Evolutionary conservation across 2,797 vertebrate species (phyloP).

Genomic region (Coreius guichenoti): DNA sequence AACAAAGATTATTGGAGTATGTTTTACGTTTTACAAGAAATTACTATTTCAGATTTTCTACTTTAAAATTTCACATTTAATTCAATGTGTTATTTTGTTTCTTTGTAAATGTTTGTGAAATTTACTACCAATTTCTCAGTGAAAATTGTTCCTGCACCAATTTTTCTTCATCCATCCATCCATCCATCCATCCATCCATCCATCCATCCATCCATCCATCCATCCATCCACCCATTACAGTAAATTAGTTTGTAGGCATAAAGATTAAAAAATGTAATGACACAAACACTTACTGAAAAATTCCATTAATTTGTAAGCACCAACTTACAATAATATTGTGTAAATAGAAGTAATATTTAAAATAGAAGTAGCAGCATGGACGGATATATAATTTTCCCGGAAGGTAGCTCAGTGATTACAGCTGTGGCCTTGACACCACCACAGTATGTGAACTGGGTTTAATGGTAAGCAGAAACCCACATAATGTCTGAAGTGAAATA

Average conservation of each 20-base stretch:
- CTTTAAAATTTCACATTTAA: too few relatives aligned
- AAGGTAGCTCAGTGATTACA: neutral
- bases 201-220: too few relatives aligned
- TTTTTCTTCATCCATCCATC: too few relatives aligned
- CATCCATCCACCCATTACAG: too few relatives aligned
- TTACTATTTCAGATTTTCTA: too few relatives aligned
- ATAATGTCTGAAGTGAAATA: neutral
- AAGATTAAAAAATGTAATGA: neutral
- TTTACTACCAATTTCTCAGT: neutral
- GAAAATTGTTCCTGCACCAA: neutral
- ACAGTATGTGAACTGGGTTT: neutral
- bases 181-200: neutral
- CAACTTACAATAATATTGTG: too few relatives aligned
- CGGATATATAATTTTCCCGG: neutral
- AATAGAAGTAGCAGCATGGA: neutral
- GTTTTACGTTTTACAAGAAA: too few relatives aligned
- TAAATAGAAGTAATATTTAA: neutral
- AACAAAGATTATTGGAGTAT: too few relatives aligned
- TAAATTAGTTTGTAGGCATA: neutral
- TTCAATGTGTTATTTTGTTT: neutral
- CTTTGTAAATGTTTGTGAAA: neutral
- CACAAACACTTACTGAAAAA: neutral
- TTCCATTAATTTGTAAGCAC: neutral
- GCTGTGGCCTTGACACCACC: neutral
- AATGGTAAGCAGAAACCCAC: constrained; percentile 5